phyloP scores from a whole-genome alignment of 1,140 invertebrate species.

The Drosophila baimaii region DNA sequence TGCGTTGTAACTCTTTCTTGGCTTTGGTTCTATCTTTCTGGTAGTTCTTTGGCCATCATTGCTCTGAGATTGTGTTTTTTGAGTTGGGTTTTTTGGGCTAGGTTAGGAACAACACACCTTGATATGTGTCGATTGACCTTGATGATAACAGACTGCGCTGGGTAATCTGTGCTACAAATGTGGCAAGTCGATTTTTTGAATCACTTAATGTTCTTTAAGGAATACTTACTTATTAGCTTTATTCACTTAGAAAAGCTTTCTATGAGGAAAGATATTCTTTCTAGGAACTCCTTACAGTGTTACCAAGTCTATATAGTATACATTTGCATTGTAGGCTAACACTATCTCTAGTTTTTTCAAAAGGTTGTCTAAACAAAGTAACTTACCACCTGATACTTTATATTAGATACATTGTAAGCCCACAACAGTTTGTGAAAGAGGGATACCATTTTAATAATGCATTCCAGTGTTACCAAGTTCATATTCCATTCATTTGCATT shows the following conservation, averaged over 20 bases:
- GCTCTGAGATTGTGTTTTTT: neutral
- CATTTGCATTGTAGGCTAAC: no score
- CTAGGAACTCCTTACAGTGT: neutral
- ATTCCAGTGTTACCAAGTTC: no score
- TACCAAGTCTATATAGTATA: neutral
- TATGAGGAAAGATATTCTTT: neutral
- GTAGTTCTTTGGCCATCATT: conserved; percentile 18
- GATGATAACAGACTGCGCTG: conserved; percentile 10
- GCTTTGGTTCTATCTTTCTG: neutral
- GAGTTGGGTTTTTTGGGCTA: conserved; percentile 9
- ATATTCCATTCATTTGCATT: no score
- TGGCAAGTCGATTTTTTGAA: neutral
- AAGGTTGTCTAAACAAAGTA: no score
- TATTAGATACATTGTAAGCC: no score
- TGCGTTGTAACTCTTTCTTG: conserved; percentile 13
- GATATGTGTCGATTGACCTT: conserved; percentile 11
- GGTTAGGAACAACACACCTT: conserved; percentile 15
- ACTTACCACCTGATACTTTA: no score
- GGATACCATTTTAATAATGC: no score
- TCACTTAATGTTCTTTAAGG: neutral
- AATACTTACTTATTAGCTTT: neutral
- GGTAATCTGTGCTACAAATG: neutral
- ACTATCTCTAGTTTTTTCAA: neutral
- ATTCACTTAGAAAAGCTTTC: neutral
- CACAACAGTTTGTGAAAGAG: no score